A percentile compares a stretch with the other conserved stretches of the same genome.
These are phyloP conservation scores for Globodera ellingtonae DNA, from an alignment of 1,140 invertebrate species.

Conservation along the genomic window DNA sequence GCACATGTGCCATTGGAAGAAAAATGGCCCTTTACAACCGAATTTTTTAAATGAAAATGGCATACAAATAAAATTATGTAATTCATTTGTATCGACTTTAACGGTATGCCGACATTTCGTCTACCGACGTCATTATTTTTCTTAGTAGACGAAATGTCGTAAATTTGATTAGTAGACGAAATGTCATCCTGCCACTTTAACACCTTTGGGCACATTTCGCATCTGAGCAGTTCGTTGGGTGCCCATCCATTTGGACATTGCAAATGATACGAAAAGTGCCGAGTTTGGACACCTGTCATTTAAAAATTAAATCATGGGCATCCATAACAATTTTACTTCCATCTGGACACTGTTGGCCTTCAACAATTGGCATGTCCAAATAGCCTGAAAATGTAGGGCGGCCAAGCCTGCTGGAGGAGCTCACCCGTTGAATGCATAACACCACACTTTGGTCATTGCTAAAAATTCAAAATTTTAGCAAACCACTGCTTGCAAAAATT, in stretches of 20 bases:
- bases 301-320: background rate
- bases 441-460: background rate
- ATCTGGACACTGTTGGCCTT: background rate
- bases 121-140: too few relatives aligned
- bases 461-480: background rate
- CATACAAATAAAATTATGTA: constrained; percentile 13
- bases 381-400: background rate
- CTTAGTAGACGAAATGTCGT: too few relatives aligned
- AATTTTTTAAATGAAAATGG: background rate
- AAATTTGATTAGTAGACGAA: too few relatives aligned
- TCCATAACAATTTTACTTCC: background rate
- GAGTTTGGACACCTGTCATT: background rate
- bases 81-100: background rate
- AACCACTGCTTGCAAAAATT: too few relatives aligned
- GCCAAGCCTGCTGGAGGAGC: background rate
- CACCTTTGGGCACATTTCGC: constrained; percentile 30
- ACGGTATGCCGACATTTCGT: too few relatives aligned
- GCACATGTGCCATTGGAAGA: constrained; percentile 18
- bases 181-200: background rate
- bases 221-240: constrained; percentile 26
- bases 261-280: constrained; percentile 23
- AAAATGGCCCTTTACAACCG: constrained; percentile 10
- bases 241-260: constrained; percentile 30
- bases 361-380: background rate
- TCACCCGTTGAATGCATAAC: background rate